Evolutionary conservation across 64 coral and sea anemone genomes (phyloP), one percentile per base, ranked within the genome.

Genomic region (Trachythela sp.): DNA sequence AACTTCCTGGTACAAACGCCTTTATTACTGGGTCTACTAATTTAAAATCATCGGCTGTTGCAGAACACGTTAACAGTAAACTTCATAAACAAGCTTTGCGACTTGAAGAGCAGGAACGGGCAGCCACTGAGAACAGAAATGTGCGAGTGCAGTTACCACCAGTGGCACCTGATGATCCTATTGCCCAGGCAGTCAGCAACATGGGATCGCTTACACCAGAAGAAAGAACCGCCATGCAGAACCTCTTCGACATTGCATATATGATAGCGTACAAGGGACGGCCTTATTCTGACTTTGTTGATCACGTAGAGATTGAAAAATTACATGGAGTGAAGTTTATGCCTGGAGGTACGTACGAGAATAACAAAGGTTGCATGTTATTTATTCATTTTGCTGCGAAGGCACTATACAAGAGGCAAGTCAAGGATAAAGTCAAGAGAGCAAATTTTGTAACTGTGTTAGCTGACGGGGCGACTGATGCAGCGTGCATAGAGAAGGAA

Each of bases 351-450:
- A 75, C 80, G 39, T 92, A 92, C 51, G 54, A 92, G 77, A 88
- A 85, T 77, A 64, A 91, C 90, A 91, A 86, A 84, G 90, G 84
- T 33, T 91, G 90, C 67, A 80, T 86, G 86, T 56, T 87, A 40
- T 92, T 92, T n/a, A 77, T 92, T 83, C 85, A 92, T 68, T 92
- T 92, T 92, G 90, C 90, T 37, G 90, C 90, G 77, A 92, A 92
- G 75, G 90, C 90, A 31, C 70, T 92, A 11, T 87, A 87, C 54
- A 48, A 92, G 36, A 92, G 38, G 72, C 84, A 92, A 92, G 84
- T 75, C 26, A 86, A 92, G 90, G 84, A 92, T 8, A 92, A 54
- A 75, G 68, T 92, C 85, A 92, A 87, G 90, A 75, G 52, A 60
- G 72, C 88, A 33, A 89, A 89, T 45, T 56, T 89, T 89, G 40